Base-by-base conservation (phyloP, 1,140 invertebrate species). In the Lepeophtheirus salmonis region DNA sequence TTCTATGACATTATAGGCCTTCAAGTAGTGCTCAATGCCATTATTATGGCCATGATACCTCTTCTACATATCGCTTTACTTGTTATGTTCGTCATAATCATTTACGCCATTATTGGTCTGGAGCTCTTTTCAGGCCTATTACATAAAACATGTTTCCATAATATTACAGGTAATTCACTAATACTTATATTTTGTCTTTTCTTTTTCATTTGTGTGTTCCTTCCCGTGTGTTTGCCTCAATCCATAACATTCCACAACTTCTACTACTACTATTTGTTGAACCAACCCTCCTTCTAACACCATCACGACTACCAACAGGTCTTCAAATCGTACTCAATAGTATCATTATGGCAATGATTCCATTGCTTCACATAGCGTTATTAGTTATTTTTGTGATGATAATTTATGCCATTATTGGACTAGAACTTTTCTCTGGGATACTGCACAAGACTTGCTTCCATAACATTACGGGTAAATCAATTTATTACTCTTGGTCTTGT, bases 321-420 rank as follows among this genome's bases (percentile, higher is more conserved):
- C 79, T 98, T 65, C 96, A 99, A 78, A 92, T 99, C 71, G 96
- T 99, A 66, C 76, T 99, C 68, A 99, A 99, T 76, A 97, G 96
- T 64, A 99, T 99, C 77, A 77, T 99, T 66, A 86, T 89, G 76
- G 96, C 95, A 68, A 98, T 99, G 94, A 83, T 97, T 72, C 96
- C 95, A 70, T 80, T 99, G 70, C 78, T 99, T 65, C 95, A 99
- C 78, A 98, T 99, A 74, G 94, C 92, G 70, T 79, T 99, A 66
- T 79, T 99, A 65, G 95, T 99, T 69, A 81, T 98, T 66, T 99
- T 99, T 77, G 95, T 98, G 69, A 97, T 99, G 71, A 96, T 98
- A 72, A 98, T 98, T 74, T 99, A 98, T 74, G 95, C 95, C 65
- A 98, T 99, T 71, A 95, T 99, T 68, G 95, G 95, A 62, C 78